These are phyloP conservation scores for Ispidina picta DNA, from an alignment of 2,797 vertebrate species.

Conservation along the genomic window DNA sequence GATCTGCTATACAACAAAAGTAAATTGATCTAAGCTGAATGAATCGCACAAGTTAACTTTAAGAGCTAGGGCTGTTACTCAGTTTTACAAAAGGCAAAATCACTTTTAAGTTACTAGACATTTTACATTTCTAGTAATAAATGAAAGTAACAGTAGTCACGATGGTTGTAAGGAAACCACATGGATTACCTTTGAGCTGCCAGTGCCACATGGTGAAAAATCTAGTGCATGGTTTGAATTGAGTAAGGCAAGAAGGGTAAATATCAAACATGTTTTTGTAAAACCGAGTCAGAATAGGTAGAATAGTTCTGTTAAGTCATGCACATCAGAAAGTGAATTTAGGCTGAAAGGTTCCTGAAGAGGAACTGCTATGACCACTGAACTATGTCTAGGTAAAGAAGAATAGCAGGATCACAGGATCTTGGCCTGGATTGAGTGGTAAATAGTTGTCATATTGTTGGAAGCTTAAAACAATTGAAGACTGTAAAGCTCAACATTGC, in stretches of 20 bases:
- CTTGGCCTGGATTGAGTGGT: rapidly evolving
- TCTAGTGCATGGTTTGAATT: rapidly evolving
- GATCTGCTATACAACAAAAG: constrained; percentile 21
- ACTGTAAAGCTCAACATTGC: too few species aligned
- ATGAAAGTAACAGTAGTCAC: background rate
- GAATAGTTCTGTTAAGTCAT: background rate
- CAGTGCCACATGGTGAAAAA: background rate
- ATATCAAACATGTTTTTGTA: background rate
- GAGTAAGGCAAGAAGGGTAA: background rate
- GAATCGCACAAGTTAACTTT: constrained; percentile 11
- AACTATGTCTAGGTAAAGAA: background rate
- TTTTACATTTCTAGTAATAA: background rate
- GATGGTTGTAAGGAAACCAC: background rate
- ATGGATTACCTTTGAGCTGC: background rate
- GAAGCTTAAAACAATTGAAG: too few species aligned
- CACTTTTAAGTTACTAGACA: background rate
- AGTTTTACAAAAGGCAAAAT: background rate
- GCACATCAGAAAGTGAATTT: background rate
- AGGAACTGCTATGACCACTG: background rate
- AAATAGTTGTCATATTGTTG: background rate
- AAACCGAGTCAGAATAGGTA: background rate
- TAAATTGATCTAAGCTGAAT: constrained; percentile 33
- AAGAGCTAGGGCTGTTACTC: background rate
- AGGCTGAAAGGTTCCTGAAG: background rate
- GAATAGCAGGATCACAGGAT: background rate